Conservation (phyloP, 1,140 invertebrate genomes). For the Bombus impatiens region DNA sequence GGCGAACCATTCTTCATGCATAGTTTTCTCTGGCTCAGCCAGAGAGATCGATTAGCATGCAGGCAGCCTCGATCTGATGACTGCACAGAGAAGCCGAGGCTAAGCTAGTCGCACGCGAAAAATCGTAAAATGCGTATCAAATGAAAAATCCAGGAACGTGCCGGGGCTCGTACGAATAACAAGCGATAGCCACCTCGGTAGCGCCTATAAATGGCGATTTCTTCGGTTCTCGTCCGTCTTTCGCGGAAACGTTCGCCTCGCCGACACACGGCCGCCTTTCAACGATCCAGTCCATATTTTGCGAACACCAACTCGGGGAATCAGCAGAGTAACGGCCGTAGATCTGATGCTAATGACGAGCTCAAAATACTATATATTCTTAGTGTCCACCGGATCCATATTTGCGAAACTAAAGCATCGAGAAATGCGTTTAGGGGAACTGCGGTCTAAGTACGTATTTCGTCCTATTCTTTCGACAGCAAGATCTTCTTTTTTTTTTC, state of each 20-base stretch:
- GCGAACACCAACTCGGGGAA: neutral
- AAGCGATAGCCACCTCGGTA: slow-evolving; percentile 57
- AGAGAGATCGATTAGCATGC: slow-evolving; percentile 69
- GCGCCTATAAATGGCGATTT: slow-evolving; percentile 64
- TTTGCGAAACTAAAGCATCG: neutral
- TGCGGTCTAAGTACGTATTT: neutral
- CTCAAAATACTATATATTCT: slow-evolving; percentile 12
- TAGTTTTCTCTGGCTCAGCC: slow-evolving; percentile 38
- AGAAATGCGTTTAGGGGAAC: neutral
- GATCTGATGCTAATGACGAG: slow-evolving; percentile 43
- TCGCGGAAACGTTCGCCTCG: slow-evolving; percentile 39
- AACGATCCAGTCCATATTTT: slow-evolving; percentile 36
- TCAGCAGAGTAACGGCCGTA: neutral
- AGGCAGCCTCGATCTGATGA: slow-evolving; percentile 70
- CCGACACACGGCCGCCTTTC: slow-evolving; percentile 47
- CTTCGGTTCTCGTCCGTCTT: slow-evolving; percentile 48
- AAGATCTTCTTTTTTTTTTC: neutral
- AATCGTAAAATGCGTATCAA: slow-evolving; percentile 73
- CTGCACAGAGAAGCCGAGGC: slow-evolving; percentile 51
- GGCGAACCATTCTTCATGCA: slow-evolving; percentile 57
- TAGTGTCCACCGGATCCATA: neutral
- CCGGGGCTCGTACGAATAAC: slow-evolving; percentile 59
- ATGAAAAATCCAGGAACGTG: slow-evolving; percentile 69
- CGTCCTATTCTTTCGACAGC: neutral
- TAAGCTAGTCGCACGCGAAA: slow-evolving; percentile 56